Conservation (phyloP, 1,140 invertebrate genomes). For the Drosophila miranda region DNA sequence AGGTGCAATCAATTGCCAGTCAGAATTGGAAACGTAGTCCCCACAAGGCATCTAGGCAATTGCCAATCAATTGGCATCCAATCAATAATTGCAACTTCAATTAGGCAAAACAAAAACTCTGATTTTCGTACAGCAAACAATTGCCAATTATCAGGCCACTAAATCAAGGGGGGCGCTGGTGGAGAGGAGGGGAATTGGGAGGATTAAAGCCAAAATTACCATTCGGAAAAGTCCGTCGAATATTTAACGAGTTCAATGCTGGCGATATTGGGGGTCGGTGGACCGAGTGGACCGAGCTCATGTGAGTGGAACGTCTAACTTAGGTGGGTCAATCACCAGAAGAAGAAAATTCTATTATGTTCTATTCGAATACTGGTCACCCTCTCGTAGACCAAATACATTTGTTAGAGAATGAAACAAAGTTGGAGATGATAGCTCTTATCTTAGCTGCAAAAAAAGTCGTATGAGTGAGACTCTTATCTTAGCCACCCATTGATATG, state of each 20-base stretch:
- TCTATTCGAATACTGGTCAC: slow-evolving; percentile 2
- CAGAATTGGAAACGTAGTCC: slow-evolving; percentile 1
- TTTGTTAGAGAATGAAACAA: background rate
- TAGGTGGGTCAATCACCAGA: slow-evolving; percentile 16
- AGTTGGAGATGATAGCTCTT: too few species aligned
- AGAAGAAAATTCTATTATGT: background rate
- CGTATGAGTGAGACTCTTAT: background rate
- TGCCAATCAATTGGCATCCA: slow-evolving; percentile 75
- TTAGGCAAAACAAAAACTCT: slow-evolving; percentile 59
- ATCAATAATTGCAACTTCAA: slow-evolving; percentile 80
- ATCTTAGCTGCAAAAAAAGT: background rate
- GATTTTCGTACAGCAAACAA: slow-evolving; percentile 48
- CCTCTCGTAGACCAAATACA: background rate
- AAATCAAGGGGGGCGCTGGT: background rate
- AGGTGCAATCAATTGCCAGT: slow-evolving; percentile 44
- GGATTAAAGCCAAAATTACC: slow-evolving; percentile 50
- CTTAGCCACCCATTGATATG: background rate
- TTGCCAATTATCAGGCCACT: slow-evolving; percentile 59
- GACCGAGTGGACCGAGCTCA: slow-evolving; percentile 20
- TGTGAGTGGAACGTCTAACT: background rate
- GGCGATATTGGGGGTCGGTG: slow-evolving; percentile 14
- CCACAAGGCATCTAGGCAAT: slow-evolving; percentile 43
- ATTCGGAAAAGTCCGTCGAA: slow-evolving; percentile 34
- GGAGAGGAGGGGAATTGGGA: background rate
- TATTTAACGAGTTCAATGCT: slow-evolving; percentile 45